phyloP scores from a whole-genome alignment of 2,888 invertebrate species.

The Cheilosia impressa region DNA sequence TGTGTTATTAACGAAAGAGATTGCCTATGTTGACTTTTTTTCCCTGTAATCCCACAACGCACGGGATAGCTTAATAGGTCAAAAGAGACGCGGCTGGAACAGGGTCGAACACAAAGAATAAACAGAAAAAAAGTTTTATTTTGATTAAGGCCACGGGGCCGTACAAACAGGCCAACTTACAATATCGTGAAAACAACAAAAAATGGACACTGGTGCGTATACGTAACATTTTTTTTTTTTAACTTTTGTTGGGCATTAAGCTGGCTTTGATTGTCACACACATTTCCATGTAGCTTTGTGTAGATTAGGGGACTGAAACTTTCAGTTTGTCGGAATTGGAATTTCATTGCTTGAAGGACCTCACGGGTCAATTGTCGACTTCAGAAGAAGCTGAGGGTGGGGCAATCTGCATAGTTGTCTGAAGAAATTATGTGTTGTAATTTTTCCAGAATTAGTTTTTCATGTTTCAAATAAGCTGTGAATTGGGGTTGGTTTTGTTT shows the following conservation, averaged over 20 bases:
- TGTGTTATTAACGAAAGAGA: slow-evolving; percentile 40
- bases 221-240: slow-evolving; percentile 35
- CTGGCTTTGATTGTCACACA: slow-evolving; percentile 27
- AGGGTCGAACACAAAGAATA: background rate
- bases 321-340: slow-evolving; percentile 21
- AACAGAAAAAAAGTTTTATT: slow-evolving; percentile 22
- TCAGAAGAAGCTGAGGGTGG: slow-evolving; percentile 17
- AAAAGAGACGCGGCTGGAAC: slow-evolving; percentile 1
- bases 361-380: slow-evolving; percentile 45
- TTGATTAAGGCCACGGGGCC: slow-evolving; percentile 20
- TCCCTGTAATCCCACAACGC: slow-evolving; percentile 1
- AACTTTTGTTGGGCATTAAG: background rate
- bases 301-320: slow-evolving; percentile 21
- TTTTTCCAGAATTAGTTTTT: slow-evolving; percentile 22
- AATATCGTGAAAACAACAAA: background rate
- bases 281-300: slow-evolving; percentile 26
- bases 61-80: slow-evolving; percentile 38
- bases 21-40: slow-evolving; percentile 4
- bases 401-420: slow-evolving; percentile 3
- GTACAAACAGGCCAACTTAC: background rate
- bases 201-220: slow-evolving; percentile 21
- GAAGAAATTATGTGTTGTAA: slow-evolving; percentile 10
- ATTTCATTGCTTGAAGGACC: slow-evolving; percentile 38
- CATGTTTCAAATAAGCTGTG: background rate
- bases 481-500: too few relatives aligned